Conservation (phyloP, 1,140 invertebrate species). For the Sinonovacula constricta region DNA sequence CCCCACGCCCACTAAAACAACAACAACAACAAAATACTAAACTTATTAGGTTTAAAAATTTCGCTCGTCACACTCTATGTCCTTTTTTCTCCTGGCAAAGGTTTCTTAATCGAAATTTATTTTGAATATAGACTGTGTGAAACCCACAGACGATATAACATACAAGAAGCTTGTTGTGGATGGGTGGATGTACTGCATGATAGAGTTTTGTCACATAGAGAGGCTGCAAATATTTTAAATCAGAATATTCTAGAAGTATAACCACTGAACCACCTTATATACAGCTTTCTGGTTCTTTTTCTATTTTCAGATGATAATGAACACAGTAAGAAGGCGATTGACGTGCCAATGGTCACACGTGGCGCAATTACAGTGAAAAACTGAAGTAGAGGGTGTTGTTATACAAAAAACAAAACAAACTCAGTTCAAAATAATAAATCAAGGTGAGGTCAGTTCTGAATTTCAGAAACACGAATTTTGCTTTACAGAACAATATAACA, state of each 20-base stretch:
- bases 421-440: conserved; percentile 18
- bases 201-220: neutral
- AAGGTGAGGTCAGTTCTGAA: neutral
- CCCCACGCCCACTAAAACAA: too few species aligned
- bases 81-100: too few species aligned
- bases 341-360: conserved; percentile 24
- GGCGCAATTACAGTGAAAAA: conserved; percentile 7
- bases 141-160: too few species aligned
- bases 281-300: conserved; percentile 8
- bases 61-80: too few species aligned
- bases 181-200: too few species aligned
- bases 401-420: neutral
- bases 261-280: conserved; percentile 13
- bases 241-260: conserved; percentile 7
- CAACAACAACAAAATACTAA: too few species aligned
- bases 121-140: too few species aligned
- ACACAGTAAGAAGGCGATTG: conserved; percentile 2
- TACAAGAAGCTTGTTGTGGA: too few species aligned
- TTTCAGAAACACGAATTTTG: conserved; percentile 13
- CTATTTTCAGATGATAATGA: conserved; percentile 17
- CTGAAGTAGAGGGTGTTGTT: neutral
- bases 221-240: conserved; percentile 15
- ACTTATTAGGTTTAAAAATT: too few species aligned
- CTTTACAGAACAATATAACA: neutral
- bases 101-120: too few species aligned